phyloP scores from a whole-genome alignment of 2,113 vertebrate species.

The Chloropsis hardwickii region DNA sequence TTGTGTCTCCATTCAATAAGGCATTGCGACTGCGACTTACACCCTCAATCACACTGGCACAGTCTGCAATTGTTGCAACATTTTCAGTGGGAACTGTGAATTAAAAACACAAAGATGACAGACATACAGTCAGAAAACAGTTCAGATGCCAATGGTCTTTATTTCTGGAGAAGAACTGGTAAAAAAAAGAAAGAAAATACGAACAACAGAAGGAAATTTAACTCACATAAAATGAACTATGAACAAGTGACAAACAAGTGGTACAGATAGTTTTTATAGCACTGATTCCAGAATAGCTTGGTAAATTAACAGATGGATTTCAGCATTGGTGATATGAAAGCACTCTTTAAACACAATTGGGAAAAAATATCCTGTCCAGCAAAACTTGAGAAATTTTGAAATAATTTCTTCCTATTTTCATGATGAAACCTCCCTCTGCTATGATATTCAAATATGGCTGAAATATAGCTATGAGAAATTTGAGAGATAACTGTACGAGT shows the following conservation, averaged over 20 bases:
- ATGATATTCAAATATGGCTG: background rate
- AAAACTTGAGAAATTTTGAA: background rate
- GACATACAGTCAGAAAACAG: background rate
- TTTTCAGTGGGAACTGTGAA: constrained; percentile 90
- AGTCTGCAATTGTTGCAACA: constrained; percentile 87
- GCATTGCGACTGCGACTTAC: constrained; percentile 96
- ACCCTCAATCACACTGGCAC: constrained; percentile 94
- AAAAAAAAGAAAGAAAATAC: background rate
- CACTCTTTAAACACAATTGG: background rate
- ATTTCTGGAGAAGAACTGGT: background rate
- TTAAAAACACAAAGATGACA: constrained; percentile 38
- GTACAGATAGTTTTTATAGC: background rate
- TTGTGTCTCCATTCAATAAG: constrained; percentile 93
- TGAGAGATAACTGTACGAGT: background rate
- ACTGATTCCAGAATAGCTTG: background rate
- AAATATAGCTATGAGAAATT: background rate
- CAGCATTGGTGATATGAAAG: background rate
- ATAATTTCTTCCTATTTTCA: background rate
- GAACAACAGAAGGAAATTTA: background rate
- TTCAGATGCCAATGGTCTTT: background rate
- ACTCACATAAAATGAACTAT: background rate
- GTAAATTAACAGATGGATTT: background rate
- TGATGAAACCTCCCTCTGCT: background rate
- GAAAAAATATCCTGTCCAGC: background rate
- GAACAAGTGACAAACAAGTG: background rate